Evolutionary conservation across 2,113 vertebrate species (phyloP), one percentile per base, ranked within the genome.

Genomic region (Alligator mississippiensis): DNA sequence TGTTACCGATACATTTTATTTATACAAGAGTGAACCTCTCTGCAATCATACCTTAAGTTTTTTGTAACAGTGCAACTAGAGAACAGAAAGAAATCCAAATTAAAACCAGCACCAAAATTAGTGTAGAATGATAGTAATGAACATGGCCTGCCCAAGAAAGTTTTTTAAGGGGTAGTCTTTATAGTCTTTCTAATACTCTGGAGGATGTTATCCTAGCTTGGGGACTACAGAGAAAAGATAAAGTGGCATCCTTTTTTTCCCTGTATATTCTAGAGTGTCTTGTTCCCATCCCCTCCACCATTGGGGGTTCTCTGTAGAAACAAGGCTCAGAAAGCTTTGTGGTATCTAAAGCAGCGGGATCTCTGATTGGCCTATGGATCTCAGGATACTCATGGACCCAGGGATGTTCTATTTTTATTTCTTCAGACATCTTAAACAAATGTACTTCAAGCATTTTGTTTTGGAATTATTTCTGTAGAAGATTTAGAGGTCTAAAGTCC

Each of bases 361-460:
- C 19, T 74, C 34, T 74, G 96, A 72, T 78, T 82, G 90, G 85
- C 61, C 3, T 1, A 62, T 90, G 76, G 70, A 97, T 97, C 96
- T 90, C 93, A 83, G 94, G 88, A 97, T 97, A 80, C 90, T 95
- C 15, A 0, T 90, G 87, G 95, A 93, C 90, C 88, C 80, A 91
- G 78, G 81, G 94, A 91, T 91, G 78, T 89, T 85, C 95, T 96
- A 95, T 97, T 97, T 97, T 96, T 95, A 94, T 89, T 95, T 30
- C 95, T 84, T 54, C 79, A 94, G 78, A 75, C 95, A 95, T 95
- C 93, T 94, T 30, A 84, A 94, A 88, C 95, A 96, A 87, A 95
- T 88, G 86, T 96, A 88, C 91, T 97, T 96, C 94, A 94, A 97
- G 93, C 87, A 94, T 96, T 93, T 95, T 97, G 88, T 92, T 93